Evolutionary conservation across 2,888 invertebrate genomes (phyloP), one percentile per base, ranked within the genome.

Genomic region (Rhogogaster chlorosoma): DNA sequence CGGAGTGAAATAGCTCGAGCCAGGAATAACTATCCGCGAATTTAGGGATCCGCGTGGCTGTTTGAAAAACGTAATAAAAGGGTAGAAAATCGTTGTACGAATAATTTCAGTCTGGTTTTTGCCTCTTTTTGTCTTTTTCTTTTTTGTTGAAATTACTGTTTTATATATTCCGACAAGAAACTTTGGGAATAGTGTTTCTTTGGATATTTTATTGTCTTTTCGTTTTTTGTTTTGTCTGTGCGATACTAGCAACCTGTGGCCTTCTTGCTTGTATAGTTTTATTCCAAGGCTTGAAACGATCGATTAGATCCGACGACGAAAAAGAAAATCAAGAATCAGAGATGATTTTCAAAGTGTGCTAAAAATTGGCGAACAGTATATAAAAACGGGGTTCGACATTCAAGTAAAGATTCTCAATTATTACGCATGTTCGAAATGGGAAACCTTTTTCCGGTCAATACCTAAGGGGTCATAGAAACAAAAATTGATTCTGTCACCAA

Each of bases 401-500:
- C 22, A 61, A 61, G 61, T 61, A 61, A 61, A 22, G 61, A 10
- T 61, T 61, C 61, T 61, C n/a, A 61, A 61, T 61, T 61, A 61
- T 12, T 38, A 42, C 42, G 42, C 42, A 42, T 42, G 12, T 61
- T 61, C 22, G 10, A 61, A 61, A 61, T 61, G 61, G 26, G 26
- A 61, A 61, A 61, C 26, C 26, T 61, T 61, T 61, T 22, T 2
- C 22, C 61, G 61, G 61, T 10, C 26, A 61, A 61, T 61, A 22
- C 61, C 61, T 26, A 29, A 70, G 1, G 36, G 36, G 6, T 12
- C 10, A n/a, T n/a, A 26, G 29, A 42, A 42, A 22, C 9, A 22
- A 73, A 42, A 22, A n/a, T 42, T 42, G 42, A 42, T 42, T 42
- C 12, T 42, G 42, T 42, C 0, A 42, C 42, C 10, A 42, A 12